phyloP scores from a whole-genome alignment of 2,113 vertebrate species.

The Catharus minimus region DNA sequence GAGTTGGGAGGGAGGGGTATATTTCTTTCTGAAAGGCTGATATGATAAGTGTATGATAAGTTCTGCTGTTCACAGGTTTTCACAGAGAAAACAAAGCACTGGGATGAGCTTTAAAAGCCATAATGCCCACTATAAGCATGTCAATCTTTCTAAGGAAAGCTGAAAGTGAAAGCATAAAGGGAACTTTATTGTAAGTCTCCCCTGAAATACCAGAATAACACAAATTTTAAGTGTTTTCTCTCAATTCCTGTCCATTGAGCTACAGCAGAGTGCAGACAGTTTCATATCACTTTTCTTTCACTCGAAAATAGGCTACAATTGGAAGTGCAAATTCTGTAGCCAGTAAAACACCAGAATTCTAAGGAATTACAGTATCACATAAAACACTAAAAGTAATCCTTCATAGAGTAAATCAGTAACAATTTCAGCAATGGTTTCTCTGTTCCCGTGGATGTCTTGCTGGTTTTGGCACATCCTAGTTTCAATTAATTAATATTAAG shows the following conservation, averaged over 20 bases:
- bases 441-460: background rate
- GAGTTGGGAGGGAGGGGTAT: accelerated
- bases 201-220: background rate
- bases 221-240: background rate
- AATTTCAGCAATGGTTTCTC: background rate
- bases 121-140: background rate
- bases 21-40: background rate
- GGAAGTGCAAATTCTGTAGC: background rate
- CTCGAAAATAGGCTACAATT: background rate
- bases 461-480: no score
- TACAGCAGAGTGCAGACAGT: accelerated
- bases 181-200: background rate
- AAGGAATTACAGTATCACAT: background rate
- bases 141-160: background rate
- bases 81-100: background rate
- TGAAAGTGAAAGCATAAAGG: background rate
- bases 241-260: background rate
- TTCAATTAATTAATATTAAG: background rate
- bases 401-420: background rate
- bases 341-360: background rate
- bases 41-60: background rate
- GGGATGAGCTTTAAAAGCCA: background rate
- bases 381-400: background rate
- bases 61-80: background rate
- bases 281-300: accelerated